A percentile compares a stretch with the other conserved stretches of the same genome.
Conservation (phyloP, 1,140 invertebrate species). For the Meteorus sp. region DNA sequence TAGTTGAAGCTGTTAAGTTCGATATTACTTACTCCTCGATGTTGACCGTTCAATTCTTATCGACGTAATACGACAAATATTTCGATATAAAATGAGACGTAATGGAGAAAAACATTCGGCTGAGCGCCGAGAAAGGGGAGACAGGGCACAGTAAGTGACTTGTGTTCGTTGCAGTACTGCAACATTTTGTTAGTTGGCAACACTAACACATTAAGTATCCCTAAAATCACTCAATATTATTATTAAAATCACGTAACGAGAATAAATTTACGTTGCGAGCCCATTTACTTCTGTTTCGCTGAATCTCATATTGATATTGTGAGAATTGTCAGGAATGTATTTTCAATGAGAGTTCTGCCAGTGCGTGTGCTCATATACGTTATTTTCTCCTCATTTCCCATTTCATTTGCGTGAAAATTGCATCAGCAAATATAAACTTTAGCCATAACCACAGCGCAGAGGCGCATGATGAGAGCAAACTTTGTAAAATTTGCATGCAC, state of each 20-base stretch:
- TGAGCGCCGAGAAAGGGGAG: constrained; percentile 34
- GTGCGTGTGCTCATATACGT: no score
- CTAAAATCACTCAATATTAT: constrained; percentile 59
- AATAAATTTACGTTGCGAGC: constrained; percentile 28
- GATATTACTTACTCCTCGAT: constrained; percentile 10
- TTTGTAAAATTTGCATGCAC: constrained; percentile 18
- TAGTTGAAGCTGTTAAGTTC: constrained; percentile 14
- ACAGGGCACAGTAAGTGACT: constrained; percentile 51
- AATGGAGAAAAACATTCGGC: no score
- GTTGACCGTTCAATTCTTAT: no score
- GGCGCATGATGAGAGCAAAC: no score
- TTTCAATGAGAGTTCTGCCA: not conserved
- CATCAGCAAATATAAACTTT: constrained; percentile 3
- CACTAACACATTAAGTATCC: constrained; percentile 54
- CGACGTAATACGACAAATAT: not conserved
- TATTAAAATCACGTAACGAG: constrained; percentile 44
- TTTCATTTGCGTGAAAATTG: constrained; percentile 17
- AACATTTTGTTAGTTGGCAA: constrained; percentile 56
- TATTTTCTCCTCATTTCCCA: no score
- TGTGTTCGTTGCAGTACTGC: constrained; percentile 53
- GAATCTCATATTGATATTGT: constrained; percentile 16
- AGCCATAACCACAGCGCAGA: constrained; percentile 5
- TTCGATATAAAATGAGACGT: not conserved
- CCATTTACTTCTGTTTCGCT: constrained; percentile 10
- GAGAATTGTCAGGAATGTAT: constrained; percentile 1